Base-by-base conservation (phyloP, 2,797 vertebrate genomes). In the Gadopsis bispinosus region DNA sequence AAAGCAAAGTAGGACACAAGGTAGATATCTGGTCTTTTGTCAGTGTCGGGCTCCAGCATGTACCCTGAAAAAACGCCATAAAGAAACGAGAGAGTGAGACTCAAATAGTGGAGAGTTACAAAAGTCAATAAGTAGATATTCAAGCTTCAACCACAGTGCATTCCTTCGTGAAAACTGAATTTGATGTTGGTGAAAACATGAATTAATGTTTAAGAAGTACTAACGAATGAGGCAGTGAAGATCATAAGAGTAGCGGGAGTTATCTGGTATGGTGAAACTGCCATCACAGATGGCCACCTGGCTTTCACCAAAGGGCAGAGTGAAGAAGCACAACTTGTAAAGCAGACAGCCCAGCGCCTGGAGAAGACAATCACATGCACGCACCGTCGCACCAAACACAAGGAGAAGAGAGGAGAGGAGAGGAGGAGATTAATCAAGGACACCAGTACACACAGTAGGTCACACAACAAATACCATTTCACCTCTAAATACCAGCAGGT, bases 141-240 rank as follows among this genome's bases (percentile, higher is more conserved):
- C 33, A 20, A 7, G n/a, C n/a, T 51, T 50, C 9, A 50, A 45
- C 26, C 19, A 70, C 12, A 50, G 5, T 48, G 19, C n/a, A 61
- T 47, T 37, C 26, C 11, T 51, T 75, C 62, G n/a, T 54, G 19
- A 56, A 29, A 59, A 67, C 14, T 68, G 13, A 74, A 81, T 71
- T 20, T 56, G 63, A 71, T 65, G 51, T 55, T 58, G 67, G 20
- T 73, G 5, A 69, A 48, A 75, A 69, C 7, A 55, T n/a, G 26
- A 51, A 53, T 51, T 5, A 48, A 60, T 33, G 77, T 73, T 63
- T 26, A 72, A 67, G 64, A 64, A 64, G 76, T 83, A 98, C 97
- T 97, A 92, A 99, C 98, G 96, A 93, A 99, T 99, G 88, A 99
- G 97, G 95, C 98, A 99, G 95, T 99, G 98, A 94, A 99, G 98